phyloP scores from a whole-genome alignment of 92 coral and sea anemone species.

The Phenganax stokvisi region DNA sequence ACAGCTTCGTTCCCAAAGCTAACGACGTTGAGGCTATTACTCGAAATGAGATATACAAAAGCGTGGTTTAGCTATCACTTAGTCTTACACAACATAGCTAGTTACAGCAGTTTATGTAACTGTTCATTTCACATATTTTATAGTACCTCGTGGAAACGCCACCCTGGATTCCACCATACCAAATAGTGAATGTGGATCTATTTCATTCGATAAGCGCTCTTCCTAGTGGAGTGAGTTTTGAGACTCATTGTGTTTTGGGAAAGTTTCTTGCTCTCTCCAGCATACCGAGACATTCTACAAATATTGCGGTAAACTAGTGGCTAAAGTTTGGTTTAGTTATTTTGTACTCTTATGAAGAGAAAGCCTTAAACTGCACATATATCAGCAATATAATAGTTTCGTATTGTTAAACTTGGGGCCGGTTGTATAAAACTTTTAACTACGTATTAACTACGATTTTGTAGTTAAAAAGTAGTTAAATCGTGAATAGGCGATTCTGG shows the following conservation, averaged over 20 bases:
- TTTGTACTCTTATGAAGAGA: too few species aligned
- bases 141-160: constrained; percentile 56
- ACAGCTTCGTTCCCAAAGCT: too few species aligned
- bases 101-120: neutral
- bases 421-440: too few species aligned
- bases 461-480: too few species aligned
- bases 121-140: neutral
- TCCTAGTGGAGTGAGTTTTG: constrained; percentile 57
- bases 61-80: too few species aligned
- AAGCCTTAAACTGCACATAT: too few species aligned
- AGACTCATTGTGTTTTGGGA: constrained; percentile 58
- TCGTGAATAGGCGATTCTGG: too few species aligned
- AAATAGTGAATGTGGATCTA: constrained; percentile 20
- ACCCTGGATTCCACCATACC: constrained; percentile 60
- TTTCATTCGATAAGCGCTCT: constrained; percentile 4
- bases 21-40: too few species aligned
- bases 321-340: neutral
- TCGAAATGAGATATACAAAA: too few species aligned
- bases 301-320: constrained; percentile 52
- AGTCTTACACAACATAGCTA: neutral
- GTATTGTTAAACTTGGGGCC: too few species aligned
- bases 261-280: constrained; percentile 58
- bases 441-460: too few species aligned
- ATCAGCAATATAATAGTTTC: too few species aligned
- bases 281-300: constrained; percentile 57